phyloP scores from a whole-genome alignment of 2,888 invertebrate genomes.

The Apomyelois bistriatella region DNA sequence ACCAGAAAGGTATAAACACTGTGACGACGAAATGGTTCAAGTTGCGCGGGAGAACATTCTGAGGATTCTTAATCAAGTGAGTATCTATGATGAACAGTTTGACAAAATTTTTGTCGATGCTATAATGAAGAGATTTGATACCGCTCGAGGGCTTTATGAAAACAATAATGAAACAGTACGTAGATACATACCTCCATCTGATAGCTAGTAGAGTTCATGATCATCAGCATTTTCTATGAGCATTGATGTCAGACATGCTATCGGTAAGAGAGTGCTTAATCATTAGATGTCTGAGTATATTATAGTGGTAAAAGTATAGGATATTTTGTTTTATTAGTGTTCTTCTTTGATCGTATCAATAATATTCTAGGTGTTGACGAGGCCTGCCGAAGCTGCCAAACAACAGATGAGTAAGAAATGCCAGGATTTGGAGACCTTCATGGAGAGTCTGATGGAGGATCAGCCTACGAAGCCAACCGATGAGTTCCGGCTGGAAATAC shows the following conservation, averaged over 20 bases:
- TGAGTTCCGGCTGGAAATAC: conserved; percentile 78
- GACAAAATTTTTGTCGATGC: too few relatives aligned
- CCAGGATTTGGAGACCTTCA: conserved; percentile 85
- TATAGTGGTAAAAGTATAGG: too few relatives aligned
- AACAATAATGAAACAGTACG: too few relatives aligned
- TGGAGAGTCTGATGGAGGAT: conserved; percentile 87
- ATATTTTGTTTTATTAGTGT: too few relatives aligned
- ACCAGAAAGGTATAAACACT: conserved; percentile 52
- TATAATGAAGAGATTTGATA: too few relatives aligned
- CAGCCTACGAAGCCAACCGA: conserved; percentile 79
- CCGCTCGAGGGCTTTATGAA: too few relatives aligned
- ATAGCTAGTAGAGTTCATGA: too few relatives aligned
- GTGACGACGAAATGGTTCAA: conserved; percentile 82
- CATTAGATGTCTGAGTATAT: too few relatives aligned
- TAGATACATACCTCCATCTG: too few relatives aligned
- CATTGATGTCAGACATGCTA: too few relatives aligned
- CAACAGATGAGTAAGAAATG: conserved; percentile 84
- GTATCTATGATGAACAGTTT: conserved; percentile 11
- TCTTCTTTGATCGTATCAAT: background rate
- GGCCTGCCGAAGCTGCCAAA: conserved; percentile 80
- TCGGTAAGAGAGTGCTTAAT: too few relatives aligned
- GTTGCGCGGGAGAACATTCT: conserved; percentile 83
- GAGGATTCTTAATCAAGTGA: conserved; percentile 84
- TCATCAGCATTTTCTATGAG: too few relatives aligned
- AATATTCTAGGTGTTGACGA: conserved; percentile 51